Evolutionary conservation across 2,888 invertebrate genomes (phyloP).

Genomic region (Sialis lutaria): DNA sequence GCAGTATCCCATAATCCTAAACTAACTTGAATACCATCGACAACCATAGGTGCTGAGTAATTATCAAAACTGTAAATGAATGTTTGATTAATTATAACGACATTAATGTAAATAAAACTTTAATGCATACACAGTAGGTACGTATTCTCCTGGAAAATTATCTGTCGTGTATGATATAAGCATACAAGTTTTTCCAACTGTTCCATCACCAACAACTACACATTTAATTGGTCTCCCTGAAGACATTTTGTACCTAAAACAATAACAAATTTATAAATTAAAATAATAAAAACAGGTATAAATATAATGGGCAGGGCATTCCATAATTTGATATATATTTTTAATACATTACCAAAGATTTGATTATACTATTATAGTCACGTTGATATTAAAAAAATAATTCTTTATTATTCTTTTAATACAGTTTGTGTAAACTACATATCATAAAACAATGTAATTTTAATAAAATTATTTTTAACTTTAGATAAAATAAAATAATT

Average conservation of each 20-base stretch:
- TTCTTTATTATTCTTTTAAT: too few species aligned
- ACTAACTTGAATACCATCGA: slow-evolving; percentile 93
- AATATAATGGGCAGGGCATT: neutral
- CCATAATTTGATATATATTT: too few species aligned
- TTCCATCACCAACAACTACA: slow-evolving; percentile 85
- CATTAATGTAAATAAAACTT: neutral
- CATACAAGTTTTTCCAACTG: slow-evolving; percentile 89
- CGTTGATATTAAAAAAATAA: too few species aligned
- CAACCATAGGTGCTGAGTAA: slow-evolving; percentile 97
- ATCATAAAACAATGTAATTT: too few species aligned
- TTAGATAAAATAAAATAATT: too few species aligned
- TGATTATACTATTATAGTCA: too few species aligned
- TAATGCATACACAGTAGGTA: slow-evolving; percentile 76
- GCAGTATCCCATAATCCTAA: slow-evolving; percentile 97
- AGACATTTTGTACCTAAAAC: slow-evolving; percentile 44
- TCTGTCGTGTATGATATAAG: slow-evolving; percentile 85
- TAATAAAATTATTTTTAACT: too few species aligned
- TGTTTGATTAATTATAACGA: neutral
- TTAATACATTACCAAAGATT: too few species aligned
- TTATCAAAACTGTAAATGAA: slow-evolving; percentile 73
- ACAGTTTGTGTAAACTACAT: too few species aligned
- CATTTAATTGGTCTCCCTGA: slow-evolving; percentile 84
- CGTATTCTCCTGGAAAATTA: slow-evolving; percentile 88
- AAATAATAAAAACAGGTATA: neutral
- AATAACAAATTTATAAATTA: neutral